Evolutionary conservation across 2,888 invertebrate species (phyloP), one percentile per base, ranked within the genome.

Genomic region (Hemithea aestivaria): DNA sequence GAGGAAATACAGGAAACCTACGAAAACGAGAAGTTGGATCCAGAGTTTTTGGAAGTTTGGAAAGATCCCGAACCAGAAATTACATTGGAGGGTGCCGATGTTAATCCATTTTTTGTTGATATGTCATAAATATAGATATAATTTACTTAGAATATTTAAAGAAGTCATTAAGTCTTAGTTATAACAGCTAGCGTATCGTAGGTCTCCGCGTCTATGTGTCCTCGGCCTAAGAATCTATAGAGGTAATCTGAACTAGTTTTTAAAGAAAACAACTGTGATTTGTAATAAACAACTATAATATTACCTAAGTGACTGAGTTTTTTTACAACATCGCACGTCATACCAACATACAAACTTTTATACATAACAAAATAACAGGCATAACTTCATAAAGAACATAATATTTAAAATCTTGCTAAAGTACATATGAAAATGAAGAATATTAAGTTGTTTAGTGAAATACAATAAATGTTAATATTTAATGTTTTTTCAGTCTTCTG

Each of bases 201-300:
- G n/a, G n/a, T n/a, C n/a, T n/a, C n/a, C n/a, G n/a, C n/a, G n/a
- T n/a, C n/a, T n/a, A n/a, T n/a, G n/a, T n/a, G n/a, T n/a, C n/a
- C n/a, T n/a, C n/a, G n/a, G n/a, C n/a, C n/a, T n/a, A n/a, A n/a
- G n/a, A n/a, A n/a, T n/a, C n/a, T n/a, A n/a, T n/a, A n/a, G n/a
- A n/a, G n/a, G n/a, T n/a, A n/a, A n/a, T n/a, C n/a, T n/a, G n/a
- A n/a, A n/a, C n/a, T n/a, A n/a, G n/a, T n/a, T n/a, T n/a, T 31
- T 27, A 53, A 73, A 69, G 72, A 62, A 77, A 76, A 77, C 55
- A 59, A 43, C 12, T 26, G n/a, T 30, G 27, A 43, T 43, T 57
- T 59, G 32, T 41, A 61, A 63, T 71, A 75, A 76, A 74, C 72
- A 71, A 69, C 77, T 81, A 75, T 83, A 80, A 74, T 73, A 66